phyloP scores from a whole-genome alignment of 30 jellyfish, hydroid and myxozoan genomes.

The Phacellophora camtschatica region DNA sequence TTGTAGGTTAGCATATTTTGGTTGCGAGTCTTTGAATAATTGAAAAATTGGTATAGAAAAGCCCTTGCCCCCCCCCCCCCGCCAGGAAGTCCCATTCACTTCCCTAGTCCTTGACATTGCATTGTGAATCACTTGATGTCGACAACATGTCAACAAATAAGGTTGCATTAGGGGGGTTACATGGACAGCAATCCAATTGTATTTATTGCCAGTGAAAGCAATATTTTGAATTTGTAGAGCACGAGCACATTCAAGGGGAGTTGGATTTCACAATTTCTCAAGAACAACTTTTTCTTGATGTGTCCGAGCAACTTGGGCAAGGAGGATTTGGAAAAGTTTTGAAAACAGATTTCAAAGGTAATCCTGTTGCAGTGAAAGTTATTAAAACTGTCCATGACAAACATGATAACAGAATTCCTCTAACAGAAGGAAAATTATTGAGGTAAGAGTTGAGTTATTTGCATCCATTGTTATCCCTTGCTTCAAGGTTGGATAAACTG shows the following conservation, averaged over 20 bases:
- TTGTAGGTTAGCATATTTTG: too few species aligned
- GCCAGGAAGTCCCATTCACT: too few species aligned
- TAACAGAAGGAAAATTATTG: slow-evolving; percentile 51
- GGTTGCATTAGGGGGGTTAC: too few species aligned
- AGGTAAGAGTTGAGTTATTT: too few species aligned
- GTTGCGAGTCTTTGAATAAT: too few species aligned
- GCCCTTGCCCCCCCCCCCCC: too few species aligned
- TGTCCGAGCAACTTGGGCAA: slow-evolving; percentile 55
- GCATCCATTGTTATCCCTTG: too few species aligned
- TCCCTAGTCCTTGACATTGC: too few species aligned
- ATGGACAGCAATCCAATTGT: not conserved
- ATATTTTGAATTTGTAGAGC: not conserved
- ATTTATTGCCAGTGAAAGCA: not conserved
- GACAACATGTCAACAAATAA: too few species aligned
- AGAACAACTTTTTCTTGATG: slow-evolving; percentile 23
- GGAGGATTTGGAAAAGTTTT: slow-evolving; percentile 71
- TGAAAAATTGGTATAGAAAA: too few species aligned
- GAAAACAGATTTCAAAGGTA: slow-evolving; percentile 59
- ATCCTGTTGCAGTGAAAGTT: slow-evolving; percentile 74
- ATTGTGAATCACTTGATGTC: too few species aligned
- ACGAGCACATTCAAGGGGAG: slow-evolving; percentile 15
- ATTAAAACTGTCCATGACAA: slow-evolving; percentile 49
- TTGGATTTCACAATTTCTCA: slow-evolving; percentile 51
- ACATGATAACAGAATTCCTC: slow-evolving; percentile 48
- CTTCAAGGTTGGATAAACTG: too few species aligned